Evolutionary conservation across 35 echinoderm and acorn worm species (phyloP).

Genomic region (Amphiura filiformis): DNA sequence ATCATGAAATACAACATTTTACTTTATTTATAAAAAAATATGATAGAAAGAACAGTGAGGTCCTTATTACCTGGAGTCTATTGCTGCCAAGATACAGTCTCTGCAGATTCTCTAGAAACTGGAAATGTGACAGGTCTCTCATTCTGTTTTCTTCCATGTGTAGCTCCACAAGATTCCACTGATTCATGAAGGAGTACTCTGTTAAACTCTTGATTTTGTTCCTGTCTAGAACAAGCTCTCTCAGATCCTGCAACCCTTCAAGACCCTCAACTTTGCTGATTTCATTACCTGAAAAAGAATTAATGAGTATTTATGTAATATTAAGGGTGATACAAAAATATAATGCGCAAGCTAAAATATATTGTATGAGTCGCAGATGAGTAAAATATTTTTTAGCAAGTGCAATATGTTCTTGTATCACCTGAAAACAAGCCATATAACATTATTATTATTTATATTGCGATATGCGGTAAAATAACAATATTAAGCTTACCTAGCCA

Average conservation of each 20-base stretch:
- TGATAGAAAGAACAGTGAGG: too few relatives aligned
- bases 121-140: slow-evolving; percentile 77
- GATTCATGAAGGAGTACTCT: slow-evolving; percentile 92
- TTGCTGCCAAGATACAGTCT: slow-evolving; percentile 92
- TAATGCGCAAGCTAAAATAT: neutral
- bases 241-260: slow-evolving; percentile 86
- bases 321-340: neutral
- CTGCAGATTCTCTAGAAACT: slow-evolving; percentile 92
- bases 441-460: neutral
- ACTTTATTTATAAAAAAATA: too few relatives aligned
- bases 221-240: slow-evolving; percentile 88
- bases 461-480: too few relatives aligned
- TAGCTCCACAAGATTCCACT: slow-evolving; percentile 98
- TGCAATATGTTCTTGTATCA: too few relatives aligned
- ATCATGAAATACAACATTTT: too few relatives aligned
- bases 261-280: slow-evolving; percentile 91
- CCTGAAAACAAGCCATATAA: too few relatives aligned
- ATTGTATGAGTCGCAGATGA: neutral
- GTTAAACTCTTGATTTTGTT: slow-evolving; percentile 90
- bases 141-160: slow-evolving; percentile 97
- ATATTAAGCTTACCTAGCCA: too few relatives aligned
- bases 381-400: too few relatives aligned
- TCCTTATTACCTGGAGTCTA: slow-evolving; percentile 88
- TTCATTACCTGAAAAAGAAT: slow-evolving; percentile 66
- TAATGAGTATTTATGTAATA: neutral